phyloP scores from a whole-genome alignment of 92 coral and sea anemone genomes.

The Metridium senile region DNA sequence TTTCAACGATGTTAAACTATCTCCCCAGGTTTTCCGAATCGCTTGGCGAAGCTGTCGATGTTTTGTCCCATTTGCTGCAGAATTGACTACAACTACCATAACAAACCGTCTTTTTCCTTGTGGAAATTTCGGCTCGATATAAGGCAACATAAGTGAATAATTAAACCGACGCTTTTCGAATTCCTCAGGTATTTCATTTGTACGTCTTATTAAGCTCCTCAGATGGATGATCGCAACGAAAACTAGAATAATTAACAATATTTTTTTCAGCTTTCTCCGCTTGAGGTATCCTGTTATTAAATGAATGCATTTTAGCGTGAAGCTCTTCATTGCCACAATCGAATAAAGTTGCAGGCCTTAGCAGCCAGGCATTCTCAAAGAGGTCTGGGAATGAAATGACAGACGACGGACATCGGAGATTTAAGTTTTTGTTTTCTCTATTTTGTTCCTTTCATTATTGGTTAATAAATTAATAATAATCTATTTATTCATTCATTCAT shows the following conservation, averaged over 20 bases:
- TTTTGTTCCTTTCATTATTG: neutral
- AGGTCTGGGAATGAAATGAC: too few species aligned
- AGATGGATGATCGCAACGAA: neutral
- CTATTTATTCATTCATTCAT: neutral
- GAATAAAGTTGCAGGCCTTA: neutral
- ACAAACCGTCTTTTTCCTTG: neutral
- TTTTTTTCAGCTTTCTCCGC: neutral
- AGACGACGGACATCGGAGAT: too few species aligned
- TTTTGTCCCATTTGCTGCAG: neutral
- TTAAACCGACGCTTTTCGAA: neutral
- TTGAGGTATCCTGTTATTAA: neutral
- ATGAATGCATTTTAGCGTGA: neutral
- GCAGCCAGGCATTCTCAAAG: neutral
- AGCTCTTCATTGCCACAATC: neutral
- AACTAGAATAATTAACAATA: neutral
- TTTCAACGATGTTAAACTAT: neutral
- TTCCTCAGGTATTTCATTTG: neutral
- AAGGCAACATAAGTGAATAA: neutral
- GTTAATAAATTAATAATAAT: too few species aligned
- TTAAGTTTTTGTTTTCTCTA: too few species aligned
- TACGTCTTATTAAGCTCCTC: neutral
- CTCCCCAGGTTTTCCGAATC: conserved; percentile 4
- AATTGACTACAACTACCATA: neutral
- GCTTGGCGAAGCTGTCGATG: neutral
- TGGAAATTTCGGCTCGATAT: neutral